phyloP scores from a whole-genome alignment of 2,888 invertebrate genomes.

The Geophilus truncorum region DNA sequence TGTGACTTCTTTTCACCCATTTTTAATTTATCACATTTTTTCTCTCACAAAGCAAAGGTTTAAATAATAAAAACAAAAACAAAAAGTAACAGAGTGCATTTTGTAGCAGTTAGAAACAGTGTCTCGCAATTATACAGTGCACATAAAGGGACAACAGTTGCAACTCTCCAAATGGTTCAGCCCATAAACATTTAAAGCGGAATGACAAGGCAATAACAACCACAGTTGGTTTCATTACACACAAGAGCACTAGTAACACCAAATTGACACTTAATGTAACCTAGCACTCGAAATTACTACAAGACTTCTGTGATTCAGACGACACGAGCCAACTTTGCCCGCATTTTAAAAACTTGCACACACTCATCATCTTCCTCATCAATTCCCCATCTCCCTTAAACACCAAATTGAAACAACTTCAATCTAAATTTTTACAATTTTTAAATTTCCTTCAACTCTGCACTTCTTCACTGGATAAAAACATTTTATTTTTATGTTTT shows the following conservation, averaged over 20 bases:
- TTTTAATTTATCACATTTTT: too few relatives aligned
- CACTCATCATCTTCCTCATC: too few relatives aligned
- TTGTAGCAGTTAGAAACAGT: not conserved
- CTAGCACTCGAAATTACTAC: not conserved
- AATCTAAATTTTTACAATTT: too few relatives aligned
- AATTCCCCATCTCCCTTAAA: too few relatives aligned
- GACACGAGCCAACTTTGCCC: not conserved
- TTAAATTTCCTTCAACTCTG: too few relatives aligned
- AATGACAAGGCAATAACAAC: slow-evolving; percentile 17
- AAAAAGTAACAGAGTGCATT: too few relatives aligned
- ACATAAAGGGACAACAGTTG: not conserved
- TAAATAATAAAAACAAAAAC: not conserved
- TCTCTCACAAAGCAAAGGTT: too few relatives aligned
- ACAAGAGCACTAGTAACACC: slow-evolving; percentile 1
- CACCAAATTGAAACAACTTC: too few relatives aligned
- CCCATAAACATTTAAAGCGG: slow-evolving; percentile 5
- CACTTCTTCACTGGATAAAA: too few relatives aligned
- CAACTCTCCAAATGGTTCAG: not conserved
- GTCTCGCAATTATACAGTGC: not conserved
- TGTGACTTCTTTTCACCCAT: too few relatives aligned
- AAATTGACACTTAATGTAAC: slow-evolving; percentile 13
- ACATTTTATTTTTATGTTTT: not conserved
- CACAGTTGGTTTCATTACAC: slow-evolving; percentile 1
- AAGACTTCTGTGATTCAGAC: not conserved
- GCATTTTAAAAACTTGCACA: not conserved